Conservation (phyloP, 2,888 invertebrate species). For the Leptinotarsa tumamoca region DNA sequence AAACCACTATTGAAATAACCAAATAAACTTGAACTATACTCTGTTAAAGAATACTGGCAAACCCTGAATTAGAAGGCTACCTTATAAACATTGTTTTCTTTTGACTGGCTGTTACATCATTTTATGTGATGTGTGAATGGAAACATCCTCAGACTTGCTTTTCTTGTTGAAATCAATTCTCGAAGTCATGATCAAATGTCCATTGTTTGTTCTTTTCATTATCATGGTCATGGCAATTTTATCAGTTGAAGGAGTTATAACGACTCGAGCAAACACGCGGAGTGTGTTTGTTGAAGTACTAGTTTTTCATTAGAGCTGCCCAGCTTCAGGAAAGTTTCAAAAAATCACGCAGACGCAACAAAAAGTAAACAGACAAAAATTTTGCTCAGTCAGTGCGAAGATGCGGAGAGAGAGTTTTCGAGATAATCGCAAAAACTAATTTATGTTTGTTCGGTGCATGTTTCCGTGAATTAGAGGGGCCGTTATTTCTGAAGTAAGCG, state of each 20-base stretch:
- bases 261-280: no score
- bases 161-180: background rate
- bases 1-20: no score
- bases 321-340: background rate
- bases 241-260: no score
- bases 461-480: conserved; percentile 47
- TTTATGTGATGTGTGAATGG: no score
- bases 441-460: conserved; percentile 29
- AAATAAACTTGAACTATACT: no score
- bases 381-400: background rate
- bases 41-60: no score
- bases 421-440: conserved; percentile 34
- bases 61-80: no score
- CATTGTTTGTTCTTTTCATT: background rate
- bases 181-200: background rate
- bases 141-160: background rate
- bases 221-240: background rate
- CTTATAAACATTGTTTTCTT: no score
- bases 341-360: background rate
- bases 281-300: background rate
- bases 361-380: background rate
- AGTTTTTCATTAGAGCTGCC: background rate
- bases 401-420: conserved; percentile 9
- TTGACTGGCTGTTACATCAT: no score
- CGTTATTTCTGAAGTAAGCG: conserved; percentile 53